Evolutionary conservation across 2,888 invertebrate species (phyloP), one percentile per base, ranked within the genome.

Genomic region (Dichetophora obliterata): DNA sequence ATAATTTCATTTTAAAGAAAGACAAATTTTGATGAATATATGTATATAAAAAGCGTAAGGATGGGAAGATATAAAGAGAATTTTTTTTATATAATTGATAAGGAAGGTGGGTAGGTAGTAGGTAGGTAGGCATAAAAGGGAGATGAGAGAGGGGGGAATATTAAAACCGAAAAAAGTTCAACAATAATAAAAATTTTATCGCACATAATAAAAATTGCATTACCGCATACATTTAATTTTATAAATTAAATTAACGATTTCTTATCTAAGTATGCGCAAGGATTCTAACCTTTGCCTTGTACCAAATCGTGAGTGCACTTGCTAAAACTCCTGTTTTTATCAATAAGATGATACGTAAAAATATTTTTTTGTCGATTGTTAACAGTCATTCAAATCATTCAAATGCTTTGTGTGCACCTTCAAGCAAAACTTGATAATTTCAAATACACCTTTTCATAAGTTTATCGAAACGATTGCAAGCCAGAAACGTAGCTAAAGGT

Each of bases 1-100:
- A 78, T 75, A 75, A 74, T 72, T 80, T 72, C 71, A 75, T 73
- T 75, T 80, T 77, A 71, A 78, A 77, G 65, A 78, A 73, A 66
- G 77, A 73, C 77, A 79, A 75, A 76, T 65, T 77, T 66, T 76
- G 77, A 37, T 22, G 43, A n/a, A 70, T 50, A 19, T 48, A 43
- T n/a, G n/a, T n/a, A n/a, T 43, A 63, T 75, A 34, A 19, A 52
- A 74, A 19, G 65, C 43, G 22, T 57, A 37, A n/a, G 31, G 54
- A 65, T 54, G 57, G 63, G 48, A 34, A n/a, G 74, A 61, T 61
- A 43, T 65, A 16, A 74, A 74, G 48, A 74, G 48, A 22, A 37
- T 11, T 11, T 43, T n/a, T 43, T 43, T 43, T 43, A 43, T 43
- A 43, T 43, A 43, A 43, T 43, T 43, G 43, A 11, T 48, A 31